Evolutionary conservation across 2,888 invertebrate genomes (phyloP).

Genomic region (Nomada fucata): DNA sequence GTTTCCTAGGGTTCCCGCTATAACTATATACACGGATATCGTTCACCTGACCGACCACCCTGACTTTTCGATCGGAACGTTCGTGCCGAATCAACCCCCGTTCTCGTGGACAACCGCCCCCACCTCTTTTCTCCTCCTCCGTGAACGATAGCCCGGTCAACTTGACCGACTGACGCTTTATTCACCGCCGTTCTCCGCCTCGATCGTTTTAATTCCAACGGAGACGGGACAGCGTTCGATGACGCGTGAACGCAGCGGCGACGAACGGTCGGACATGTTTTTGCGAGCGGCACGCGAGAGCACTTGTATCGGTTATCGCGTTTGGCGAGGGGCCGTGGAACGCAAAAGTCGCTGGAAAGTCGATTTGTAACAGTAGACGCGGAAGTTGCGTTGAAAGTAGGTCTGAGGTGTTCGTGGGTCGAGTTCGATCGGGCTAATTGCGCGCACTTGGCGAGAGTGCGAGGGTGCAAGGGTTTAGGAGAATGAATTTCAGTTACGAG

Average conservation of each 20-base stretch:
- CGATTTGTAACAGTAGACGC: too few species aligned
- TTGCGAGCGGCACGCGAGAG: background rate
- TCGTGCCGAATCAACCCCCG: constrained; percentile 59
- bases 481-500: too few species aligned
- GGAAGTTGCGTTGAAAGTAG: background rate
- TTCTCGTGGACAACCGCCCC: constrained; percentile 14
- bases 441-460: background rate
- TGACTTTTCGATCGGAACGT: constrained; percentile 69
- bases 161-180: constrained; percentile 13
- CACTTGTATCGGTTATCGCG: background rate
- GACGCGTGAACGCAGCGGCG: background rate
- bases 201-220: constrained; percentile 12
- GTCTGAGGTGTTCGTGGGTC: background rate
- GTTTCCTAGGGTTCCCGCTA: constrained; percentile 71
- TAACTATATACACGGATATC: constrained; percentile 70
- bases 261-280: background rate
- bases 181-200: background rate
- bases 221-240: background rate
- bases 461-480: too few species aligned
- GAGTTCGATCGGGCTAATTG: background rate
- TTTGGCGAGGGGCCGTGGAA: background rate
- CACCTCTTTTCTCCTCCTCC: background rate
- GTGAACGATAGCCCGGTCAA: background rate
- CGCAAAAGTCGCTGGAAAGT: background rate
- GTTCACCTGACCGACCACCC: constrained; percentile 73